Percentiles rank a stretch among this genome's conserved stretches.
phyloP scores from a whole-genome alignment of 2,888 invertebrate species.

The Leucoma salicis region DNA sequence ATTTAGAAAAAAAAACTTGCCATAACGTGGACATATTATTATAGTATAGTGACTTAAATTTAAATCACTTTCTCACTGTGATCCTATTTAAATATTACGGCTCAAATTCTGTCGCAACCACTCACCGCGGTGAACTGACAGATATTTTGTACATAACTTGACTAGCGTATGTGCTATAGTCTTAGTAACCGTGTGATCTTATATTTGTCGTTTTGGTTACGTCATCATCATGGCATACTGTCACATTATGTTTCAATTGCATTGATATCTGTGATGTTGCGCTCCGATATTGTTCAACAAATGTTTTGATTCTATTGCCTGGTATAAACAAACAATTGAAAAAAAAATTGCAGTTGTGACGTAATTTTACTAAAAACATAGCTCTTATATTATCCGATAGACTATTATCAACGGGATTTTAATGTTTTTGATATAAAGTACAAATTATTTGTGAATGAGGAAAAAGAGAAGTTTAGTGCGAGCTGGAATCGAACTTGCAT shows the following conservation, averaged over 20 bases:
- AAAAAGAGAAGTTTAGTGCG: too few relatives aligned
- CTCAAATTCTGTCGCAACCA: constrained; percentile 75
- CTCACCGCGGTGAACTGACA: constrained; percentile 41
- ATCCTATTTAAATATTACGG: constrained; percentile 78
- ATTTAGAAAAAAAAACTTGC: constrained; percentile 69
- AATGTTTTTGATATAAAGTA: too few relatives aligned
- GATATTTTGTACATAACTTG: constrained; percentile 65
- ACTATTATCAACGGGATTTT: too few relatives aligned
- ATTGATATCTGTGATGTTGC: constrained; percentile 73
- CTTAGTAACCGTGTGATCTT: constrained; percentile 76
- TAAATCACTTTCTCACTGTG: constrained; percentile 82
- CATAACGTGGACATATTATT: constrained; percentile 77
- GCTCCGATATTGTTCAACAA: constrained; percentile 45
- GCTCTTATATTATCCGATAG: too few relatives aligned
- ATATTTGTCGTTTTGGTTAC: constrained; percentile 56
- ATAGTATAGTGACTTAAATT: constrained; percentile 67
- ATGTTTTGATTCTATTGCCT: too few relatives aligned
- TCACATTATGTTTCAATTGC: constrained; percentile 45
- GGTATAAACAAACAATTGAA: too few relatives aligned
- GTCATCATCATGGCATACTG: constrained; percentile 51
- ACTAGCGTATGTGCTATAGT: constrained; percentile 60
- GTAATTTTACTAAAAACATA: too few relatives aligned
- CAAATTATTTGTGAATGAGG: too few relatives aligned
- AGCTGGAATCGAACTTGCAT: too few relatives aligned
- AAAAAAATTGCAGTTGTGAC: too few relatives aligned